phyloP scores from a whole-genome alignment of 2,888 invertebrate species.

The Conops quadrifasciatus region DNA sequence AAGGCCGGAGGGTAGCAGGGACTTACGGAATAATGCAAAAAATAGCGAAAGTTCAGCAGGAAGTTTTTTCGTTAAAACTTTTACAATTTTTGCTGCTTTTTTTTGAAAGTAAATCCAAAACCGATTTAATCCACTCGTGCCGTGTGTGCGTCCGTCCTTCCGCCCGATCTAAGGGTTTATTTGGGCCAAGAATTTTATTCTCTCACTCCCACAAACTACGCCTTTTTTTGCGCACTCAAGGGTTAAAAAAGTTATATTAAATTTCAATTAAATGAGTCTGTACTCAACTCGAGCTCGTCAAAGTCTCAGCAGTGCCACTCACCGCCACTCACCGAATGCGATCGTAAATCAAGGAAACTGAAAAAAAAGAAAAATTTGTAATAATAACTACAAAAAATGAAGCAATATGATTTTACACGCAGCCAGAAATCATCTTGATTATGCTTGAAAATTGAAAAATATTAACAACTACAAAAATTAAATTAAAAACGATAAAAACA shows the following conservation, averaged over 20 bases:
- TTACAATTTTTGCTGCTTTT: neutral
- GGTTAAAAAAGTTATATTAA: too few species aligned
- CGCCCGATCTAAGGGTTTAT: too few species aligned
- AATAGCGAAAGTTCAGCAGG: neutral
- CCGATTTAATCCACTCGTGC: too few species aligned
- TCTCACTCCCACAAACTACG: too few species aligned
- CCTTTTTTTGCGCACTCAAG: too few species aligned
- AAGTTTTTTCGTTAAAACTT: slow-evolving; percentile 1
- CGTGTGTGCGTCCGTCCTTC: too few species aligned
- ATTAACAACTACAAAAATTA: slow-evolving; percentile 15
- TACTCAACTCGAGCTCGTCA: too few species aligned
- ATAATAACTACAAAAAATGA: neutral
- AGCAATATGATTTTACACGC: neutral
- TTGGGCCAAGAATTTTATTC: too few species aligned
- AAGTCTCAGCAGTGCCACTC: too few species aligned
- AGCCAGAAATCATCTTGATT: slow-evolving; percentile 6
- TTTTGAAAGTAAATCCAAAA: too few species aligned
- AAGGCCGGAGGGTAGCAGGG: neutral
- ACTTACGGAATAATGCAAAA: neutral
- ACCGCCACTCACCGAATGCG: neutral
- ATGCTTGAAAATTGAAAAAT: slow-evolving; percentile 8
- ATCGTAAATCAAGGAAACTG: neutral
- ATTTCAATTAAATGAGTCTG: too few species aligned
- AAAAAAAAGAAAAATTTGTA: too few species aligned
- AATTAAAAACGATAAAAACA: slow-evolving; percentile 9